Percentiles rank a stretch among this genome's conserved stretches.
Evolutionary conservation across 2,113 vertebrate genomes (phyloP).

Genomic region (Sarotherodon lohbergeri): DNA sequence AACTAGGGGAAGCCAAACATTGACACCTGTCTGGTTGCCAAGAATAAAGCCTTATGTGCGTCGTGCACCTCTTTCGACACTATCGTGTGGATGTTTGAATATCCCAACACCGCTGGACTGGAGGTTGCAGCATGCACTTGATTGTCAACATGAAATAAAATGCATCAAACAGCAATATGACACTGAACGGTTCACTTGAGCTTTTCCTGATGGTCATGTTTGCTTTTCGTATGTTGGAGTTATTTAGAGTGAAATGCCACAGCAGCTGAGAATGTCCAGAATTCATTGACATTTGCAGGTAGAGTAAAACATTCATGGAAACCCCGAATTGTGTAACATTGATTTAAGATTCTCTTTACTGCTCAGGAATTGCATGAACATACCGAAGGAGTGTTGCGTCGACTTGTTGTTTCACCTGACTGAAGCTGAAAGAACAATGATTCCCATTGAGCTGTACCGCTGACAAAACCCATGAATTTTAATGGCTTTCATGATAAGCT

Average conservation of each 20-base stretch:
- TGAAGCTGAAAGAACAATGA: neutral
- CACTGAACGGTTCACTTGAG: neutral
- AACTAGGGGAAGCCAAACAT: neutral
- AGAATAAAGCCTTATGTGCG: neutral
- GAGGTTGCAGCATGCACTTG: neutral
- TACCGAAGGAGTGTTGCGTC: neutral
- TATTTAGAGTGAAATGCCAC: neutral
- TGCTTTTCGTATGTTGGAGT: neutral
- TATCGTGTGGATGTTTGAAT: neutral
- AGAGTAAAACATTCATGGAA: neutral
- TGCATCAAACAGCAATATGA: neutral
- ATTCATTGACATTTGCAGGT: conserved; percentile 4
- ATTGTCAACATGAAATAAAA: neutral
- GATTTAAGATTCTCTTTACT: conserved; percentile 17
- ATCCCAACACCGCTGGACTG: neutral
- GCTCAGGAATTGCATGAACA: neutral
- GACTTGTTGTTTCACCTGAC: neutral
- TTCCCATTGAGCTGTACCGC: neutral
- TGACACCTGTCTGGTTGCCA: neutral
- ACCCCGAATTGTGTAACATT: neutral
- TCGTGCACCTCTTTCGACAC: neutral
- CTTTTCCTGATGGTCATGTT: neutral
- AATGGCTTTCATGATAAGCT: neutral
- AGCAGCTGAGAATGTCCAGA: neutral
- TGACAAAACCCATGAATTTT: neutral